Evolutionary conservation across 2,113 vertebrate genomes (phyloP).

Genomic region (Formicarius rufipectus): DNA sequence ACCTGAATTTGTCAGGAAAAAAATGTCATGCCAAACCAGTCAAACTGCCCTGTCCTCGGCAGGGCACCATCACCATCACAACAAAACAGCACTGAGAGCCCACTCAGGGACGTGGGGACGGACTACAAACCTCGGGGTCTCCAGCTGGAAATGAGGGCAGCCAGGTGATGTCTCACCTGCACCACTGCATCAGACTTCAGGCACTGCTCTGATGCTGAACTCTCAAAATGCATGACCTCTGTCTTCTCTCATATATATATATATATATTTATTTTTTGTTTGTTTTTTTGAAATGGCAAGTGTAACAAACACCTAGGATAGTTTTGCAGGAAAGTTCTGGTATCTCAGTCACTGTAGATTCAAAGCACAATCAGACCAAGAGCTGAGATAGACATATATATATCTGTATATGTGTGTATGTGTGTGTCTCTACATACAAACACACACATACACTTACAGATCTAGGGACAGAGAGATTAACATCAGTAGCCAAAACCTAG

Average conservation of each 20-base stretch:
- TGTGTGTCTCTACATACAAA: background rate
- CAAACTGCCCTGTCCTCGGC: background rate
- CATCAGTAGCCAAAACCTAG: background rate
- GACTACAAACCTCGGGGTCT: fast-evolving
- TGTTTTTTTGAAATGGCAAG: background rate
- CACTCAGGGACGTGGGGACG: background rate
- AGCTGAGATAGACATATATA: background rate
- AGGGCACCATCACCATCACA: background rate
- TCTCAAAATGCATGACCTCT: background rate
- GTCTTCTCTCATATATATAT: fast-evolving
- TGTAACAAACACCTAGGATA: background rate
- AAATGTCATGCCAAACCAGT: background rate
- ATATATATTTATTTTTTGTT: no score
- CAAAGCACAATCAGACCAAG: background rate
- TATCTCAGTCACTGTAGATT: background rate
- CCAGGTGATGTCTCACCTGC: background rate
- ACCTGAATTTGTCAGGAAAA: background rate
- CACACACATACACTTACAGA: background rate
- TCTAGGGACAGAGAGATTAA: background rate
- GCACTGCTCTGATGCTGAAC: background rate
- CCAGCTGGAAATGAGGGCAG: background rate
- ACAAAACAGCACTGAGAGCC: background rate
- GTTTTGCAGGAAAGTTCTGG: background rate
- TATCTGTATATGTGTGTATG: fast-evolving
- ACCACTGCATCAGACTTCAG: background rate